Conservation (phyloP, 1,140 invertebrate species). For the Bemisia tabaci region DNA sequence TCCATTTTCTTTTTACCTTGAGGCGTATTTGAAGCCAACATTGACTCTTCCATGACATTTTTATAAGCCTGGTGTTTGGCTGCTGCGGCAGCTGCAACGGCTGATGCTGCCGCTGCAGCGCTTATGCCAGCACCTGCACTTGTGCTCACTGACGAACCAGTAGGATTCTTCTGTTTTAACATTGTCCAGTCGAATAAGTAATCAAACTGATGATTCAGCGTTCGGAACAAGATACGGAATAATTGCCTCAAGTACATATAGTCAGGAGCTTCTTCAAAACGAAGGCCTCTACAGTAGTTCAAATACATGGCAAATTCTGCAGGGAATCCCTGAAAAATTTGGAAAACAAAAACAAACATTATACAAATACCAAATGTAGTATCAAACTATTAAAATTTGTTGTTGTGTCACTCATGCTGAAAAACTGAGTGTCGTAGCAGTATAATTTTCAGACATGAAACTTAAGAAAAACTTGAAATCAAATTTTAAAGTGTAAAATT, state of each 20-base stretch:
- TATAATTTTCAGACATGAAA: no score
- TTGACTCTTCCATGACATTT: background rate
- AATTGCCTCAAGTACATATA: conserved; percentile 96
- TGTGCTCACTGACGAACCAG: background rate
- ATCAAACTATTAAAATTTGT: no score
- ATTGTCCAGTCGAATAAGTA: conserved; percentile 99
- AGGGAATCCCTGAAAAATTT: conserved; percentile 64
- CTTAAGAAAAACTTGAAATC: no score
- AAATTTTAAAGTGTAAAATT: no score
- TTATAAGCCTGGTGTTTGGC: background rate
- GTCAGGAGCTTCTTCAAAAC: conserved; percentile 92
- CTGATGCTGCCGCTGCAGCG: background rate
- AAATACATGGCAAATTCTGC: conserved; percentile 97
- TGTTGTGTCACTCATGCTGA: no score
- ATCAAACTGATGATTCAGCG: conserved; percentile 97
- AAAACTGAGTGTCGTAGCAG: no score
- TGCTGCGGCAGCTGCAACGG: background rate
- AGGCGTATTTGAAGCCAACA: background rate
- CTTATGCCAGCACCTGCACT: background rate
- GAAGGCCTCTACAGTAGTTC: conserved; percentile 88
- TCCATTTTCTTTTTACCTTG: background rate
- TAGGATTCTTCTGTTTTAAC: conserved; percentile 74
- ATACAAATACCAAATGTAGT: background rate
- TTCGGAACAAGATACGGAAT: conserved; percentile 97
- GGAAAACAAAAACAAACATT: conserved; percentile 10